Conservation (phyloP, 2,113 vertebrate genomes). For the Trochalopteron elliotii region DNA sequence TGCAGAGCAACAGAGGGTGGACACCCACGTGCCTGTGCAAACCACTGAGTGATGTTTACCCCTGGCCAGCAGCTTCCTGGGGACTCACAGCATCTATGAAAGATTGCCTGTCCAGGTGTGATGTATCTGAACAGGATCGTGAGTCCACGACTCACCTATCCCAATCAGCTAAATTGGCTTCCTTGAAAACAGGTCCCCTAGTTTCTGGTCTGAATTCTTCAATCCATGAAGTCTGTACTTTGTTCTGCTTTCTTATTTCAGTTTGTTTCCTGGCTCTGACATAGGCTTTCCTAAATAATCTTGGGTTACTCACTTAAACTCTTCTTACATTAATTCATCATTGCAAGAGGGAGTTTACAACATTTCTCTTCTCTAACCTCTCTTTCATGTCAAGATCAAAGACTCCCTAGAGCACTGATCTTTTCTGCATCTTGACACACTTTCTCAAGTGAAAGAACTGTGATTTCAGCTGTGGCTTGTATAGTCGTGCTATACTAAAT, state of each 20-base stretch:
- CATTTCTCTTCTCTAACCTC: neutral
- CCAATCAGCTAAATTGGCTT: neutral
- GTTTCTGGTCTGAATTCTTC: neutral
- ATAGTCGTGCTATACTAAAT: neutral
- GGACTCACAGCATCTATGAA: neutral
- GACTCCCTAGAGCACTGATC: neutral
- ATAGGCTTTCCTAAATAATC: neutral
- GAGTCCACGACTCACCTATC: neutral
- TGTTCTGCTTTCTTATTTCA: neutral
- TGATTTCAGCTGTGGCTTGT: neutral
- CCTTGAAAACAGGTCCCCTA: neutral
- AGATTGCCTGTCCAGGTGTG: neutral
- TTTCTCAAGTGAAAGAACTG: neutral
- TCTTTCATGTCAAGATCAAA: neutral
- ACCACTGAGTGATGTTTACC: neutral
- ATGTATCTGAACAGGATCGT: neutral
- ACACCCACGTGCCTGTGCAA: accelerated
- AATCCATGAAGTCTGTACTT: neutral
- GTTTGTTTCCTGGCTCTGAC: neutral
- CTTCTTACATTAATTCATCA: neutral
- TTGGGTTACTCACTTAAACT: neutral
- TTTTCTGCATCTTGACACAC: neutral
- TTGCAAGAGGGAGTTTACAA: neutral
- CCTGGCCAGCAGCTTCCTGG: neutral
- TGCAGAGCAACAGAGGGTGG: neutral